phyloP scores from a whole-genome alignment of 2,888 invertebrate genomes.

The Alloscopus bannaensis region DNA sequence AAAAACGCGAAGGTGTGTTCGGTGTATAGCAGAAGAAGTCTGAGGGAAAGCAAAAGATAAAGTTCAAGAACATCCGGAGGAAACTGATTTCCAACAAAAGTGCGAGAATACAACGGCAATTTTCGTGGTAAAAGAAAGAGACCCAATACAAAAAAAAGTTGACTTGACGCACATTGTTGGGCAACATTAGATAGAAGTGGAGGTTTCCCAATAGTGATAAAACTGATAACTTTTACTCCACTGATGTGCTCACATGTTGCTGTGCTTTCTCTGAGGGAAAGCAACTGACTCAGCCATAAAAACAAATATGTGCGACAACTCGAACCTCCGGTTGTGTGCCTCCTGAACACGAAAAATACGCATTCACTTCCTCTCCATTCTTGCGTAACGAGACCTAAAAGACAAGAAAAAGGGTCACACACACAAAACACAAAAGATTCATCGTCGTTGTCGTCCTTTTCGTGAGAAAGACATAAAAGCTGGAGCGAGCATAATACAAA shows the following conservation, averaged over 20 bases:
- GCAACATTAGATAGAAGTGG: background rate
- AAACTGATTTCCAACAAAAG: background rate
- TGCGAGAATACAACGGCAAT: background rate
- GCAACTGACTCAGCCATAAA: no score
- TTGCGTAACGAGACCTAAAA: no score
- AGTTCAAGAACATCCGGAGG: background rate
- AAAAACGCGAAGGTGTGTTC: background rate
- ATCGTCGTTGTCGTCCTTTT: no score
- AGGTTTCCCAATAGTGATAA: background rate
- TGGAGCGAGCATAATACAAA: no score
- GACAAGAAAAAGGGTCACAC: no score
- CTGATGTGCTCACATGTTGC: no score
- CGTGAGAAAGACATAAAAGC: no score
- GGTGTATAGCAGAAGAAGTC: no score
- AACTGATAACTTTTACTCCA: no score
- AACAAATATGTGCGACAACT: background rate
- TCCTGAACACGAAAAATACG: background rate
- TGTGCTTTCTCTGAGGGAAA: no score
- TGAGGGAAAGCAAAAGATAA: background rate
- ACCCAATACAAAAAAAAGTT: background rate
- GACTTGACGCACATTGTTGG: background rate
- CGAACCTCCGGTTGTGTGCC: background rate
- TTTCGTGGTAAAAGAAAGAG: background rate
- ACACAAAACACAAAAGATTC: no score
- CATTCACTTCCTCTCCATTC: background rate